Evolutionary conservation across 2,113 vertebrate genomes (phyloP), one percentile per base, ranked within the genome.

Genomic region (Hypomesus transpacificus): DNA sequence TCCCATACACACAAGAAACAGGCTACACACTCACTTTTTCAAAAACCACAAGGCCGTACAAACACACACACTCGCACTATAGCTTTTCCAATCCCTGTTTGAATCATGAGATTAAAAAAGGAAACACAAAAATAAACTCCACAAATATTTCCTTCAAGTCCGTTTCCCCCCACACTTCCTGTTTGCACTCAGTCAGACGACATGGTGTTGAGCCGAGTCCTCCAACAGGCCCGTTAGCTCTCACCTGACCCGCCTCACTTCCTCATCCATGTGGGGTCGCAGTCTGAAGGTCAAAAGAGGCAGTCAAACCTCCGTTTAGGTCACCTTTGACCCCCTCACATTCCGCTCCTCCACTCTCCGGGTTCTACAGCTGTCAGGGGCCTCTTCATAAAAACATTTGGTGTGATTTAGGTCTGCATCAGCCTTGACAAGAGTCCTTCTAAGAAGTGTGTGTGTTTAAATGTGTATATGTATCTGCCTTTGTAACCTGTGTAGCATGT

Each of bases 61-160:
- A 70, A 82, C 81, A 81, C 78, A 13, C 84, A 81, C 66, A 75
- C 84, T 73, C 75, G 22, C 26, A 82, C 82, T 74, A 75, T 72
- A 86, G 74, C 77, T 79, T 81, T 66, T 75, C 76, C 28, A 14
- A 39, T 69, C 64, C 70, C 60, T 65, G 16, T 73, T 75, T 61
- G 68, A 82, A 70, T 80, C 60, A 81, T 60, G 78, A 83, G 82
- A 75, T 86, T 88, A 80, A 79, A 89, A 74, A 88, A 82, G 84
- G 63, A 80, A 66, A 86, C 78, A 81, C 76, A 88, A 87, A 89
- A 91, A 89, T 76, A 80, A 86, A 88, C 82, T 88, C 87, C 75
- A 88, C 87, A 86, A 84, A 76, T 82, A 84, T 83, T 79, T 80
- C 81, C 78, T 81, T 73, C 75, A 71, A 78, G 84, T 82, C 70